These are phyloP conservation scores for Tenthredo notha DNA, from an alignment of 2,888 invertebrate species.

Conservation along the genomic window DNA sequence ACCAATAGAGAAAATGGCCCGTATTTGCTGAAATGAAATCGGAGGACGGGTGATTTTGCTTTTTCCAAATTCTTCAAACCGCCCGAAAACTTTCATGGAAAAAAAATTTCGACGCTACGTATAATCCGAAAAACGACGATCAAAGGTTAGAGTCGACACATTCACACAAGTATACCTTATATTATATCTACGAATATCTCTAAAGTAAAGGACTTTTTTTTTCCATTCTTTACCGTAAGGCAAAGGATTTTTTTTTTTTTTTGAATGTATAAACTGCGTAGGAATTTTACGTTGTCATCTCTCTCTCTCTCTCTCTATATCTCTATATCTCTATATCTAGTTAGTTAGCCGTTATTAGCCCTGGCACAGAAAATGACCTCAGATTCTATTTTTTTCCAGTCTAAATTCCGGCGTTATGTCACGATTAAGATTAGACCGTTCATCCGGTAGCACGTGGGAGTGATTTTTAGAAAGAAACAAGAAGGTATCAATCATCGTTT, in stretches of 20 bases:
- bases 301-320: too few relatives aligned
- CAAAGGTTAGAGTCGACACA: background rate
- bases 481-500: background rate
- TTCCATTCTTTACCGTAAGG: background rate
- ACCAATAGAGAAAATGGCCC: constrained; percentile 28
- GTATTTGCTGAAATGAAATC: constrained; percentile 38
- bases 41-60: background rate
- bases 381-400: constrained; percentile 29
- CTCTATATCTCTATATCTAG: too few relatives aligned
- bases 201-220: background rate
- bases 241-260: background rate
- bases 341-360: background rate
- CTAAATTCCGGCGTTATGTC: constrained; percentile 26
- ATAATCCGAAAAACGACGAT: background rate
- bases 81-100: background rate
- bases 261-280: background rate
- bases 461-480: background rate
- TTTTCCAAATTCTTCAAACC: constrained; percentile 2
- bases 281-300: background rate
- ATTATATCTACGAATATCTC: background rate
- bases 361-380: background rate
- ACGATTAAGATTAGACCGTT: constrained; percentile 23
- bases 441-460: background rate
- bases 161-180: background rate
- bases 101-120: background rate